These are phyloP conservation scores for Siniperca obscura DNA, from an alignment of 2,797 vertebrate species.

Conservation along the genomic window DNA sequence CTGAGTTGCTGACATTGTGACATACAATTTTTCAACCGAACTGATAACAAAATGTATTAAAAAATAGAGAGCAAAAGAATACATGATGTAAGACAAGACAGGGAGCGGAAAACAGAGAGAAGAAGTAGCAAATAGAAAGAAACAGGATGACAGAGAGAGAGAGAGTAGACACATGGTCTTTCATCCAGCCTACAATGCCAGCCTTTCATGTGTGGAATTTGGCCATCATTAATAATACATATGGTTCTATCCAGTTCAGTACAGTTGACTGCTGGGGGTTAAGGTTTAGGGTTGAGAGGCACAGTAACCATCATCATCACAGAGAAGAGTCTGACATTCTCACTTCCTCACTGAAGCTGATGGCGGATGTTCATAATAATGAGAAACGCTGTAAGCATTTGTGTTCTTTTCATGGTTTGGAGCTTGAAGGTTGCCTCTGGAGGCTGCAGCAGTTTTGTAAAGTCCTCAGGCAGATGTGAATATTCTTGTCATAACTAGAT, in stretches of 20 bases:
- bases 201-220: conserved; percentile 85
- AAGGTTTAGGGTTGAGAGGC: conserved; percentile 68
- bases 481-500: conserved; percentile 49
- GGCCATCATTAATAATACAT: conserved; percentile 85
- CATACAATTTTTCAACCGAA: conserved; percentile 23
- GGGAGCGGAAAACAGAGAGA: conserved; percentile 39
- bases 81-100: conserved; percentile 29
- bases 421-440: conserved; percentile 33
- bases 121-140: conserved; percentile 29
- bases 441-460: conserved; percentile 34
- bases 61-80: conserved; percentile 2
- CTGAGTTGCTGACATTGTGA: conserved; percentile 29
- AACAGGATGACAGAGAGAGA: conserved; percentile 24
- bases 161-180: conserved; percentile 74
- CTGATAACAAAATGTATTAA: conserved; percentile 28
- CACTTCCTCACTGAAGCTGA: conserved; percentile 61
- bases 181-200: conserved; percentile 80
- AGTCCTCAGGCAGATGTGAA: conserved; percentile 56
- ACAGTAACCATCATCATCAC: conserved; percentile 51
- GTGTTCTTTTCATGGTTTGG: conserved; percentile 26
- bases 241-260: conserved; percentile 63
- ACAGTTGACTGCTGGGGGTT: conserved; percentile 68
- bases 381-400: conserved; percentile 31
- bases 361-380: conserved; percentile 43
- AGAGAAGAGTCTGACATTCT: conserved; percentile 58